A percentile compares a stretch with the other conserved stretches of the same genome.
phyloP scores from a whole-genome alignment of 92 coral and sea anemone species.

The Metridium senile region DNA sequence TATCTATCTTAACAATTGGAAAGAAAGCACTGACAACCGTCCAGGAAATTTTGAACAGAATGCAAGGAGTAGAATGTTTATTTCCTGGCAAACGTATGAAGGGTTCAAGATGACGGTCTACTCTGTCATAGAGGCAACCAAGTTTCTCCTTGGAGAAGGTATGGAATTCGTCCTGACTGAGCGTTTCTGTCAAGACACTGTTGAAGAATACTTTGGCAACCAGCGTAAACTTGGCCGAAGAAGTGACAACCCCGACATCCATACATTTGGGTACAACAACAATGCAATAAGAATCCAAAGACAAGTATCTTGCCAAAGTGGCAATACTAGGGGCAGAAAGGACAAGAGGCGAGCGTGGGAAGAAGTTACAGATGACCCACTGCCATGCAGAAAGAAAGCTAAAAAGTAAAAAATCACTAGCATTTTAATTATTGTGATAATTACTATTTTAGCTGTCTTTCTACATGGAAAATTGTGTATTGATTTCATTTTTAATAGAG shows the following conservation, averaged over 20 bases:
- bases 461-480: neutral
- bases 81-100: constrained; percentile 60
- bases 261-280: constrained; percentile 43
- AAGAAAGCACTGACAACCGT: constrained; percentile 25
- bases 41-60: constrained; percentile 48
- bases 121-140: constrained; percentile 47
- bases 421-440: neutral
- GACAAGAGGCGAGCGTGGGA: constrained; percentile 43
- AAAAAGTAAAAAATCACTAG: neutral
- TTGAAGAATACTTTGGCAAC: constrained; percentile 36
- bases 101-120: constrained; percentile 41
- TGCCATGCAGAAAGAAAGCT: constrained; percentile 1
- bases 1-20: constrained; percentile 46
- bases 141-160: constrained; percentile 37
- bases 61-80: constrained; percentile 47
- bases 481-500: too few relatives aligned
- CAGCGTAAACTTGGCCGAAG: constrained; percentile 39
- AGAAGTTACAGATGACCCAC: neutral
- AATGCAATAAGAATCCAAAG: constrained; percentile 46
- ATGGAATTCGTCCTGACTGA: constrained; percentile 48
- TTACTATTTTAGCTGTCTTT: neutral
- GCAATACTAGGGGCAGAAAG: constrained; percentile 57
- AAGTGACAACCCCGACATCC: constrained; percentile 50
- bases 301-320: constrained; percentile 41
- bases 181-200: constrained; percentile 23